Conservation (phyloP, 2,113 vertebrate species). For the Sinosuthora webbiana region DNA sequence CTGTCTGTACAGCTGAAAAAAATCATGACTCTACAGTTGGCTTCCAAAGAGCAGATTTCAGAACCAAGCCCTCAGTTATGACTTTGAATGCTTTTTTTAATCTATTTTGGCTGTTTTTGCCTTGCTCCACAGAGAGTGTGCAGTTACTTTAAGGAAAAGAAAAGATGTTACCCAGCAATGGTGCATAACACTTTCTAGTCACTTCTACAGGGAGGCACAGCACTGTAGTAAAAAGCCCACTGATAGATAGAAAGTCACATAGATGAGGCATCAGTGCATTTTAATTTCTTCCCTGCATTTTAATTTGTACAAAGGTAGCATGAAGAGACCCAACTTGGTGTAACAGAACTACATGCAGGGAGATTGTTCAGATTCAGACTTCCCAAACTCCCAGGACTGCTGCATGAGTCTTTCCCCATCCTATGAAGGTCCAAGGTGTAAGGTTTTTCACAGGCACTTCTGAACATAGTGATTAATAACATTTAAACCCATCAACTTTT, state of each 20-base stretch:
- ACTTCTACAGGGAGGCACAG: neutral
- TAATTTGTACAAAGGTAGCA: neutral
- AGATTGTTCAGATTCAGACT: neutral
- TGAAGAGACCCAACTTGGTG: neutral
- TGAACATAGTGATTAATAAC: neutral
- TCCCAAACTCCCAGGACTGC: neutral
- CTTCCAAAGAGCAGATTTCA: neutral
- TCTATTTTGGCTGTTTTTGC: neutral
- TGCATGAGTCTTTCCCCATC: neutral
- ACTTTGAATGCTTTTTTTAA: neutral
- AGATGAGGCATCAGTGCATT: neutral
- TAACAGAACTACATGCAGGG: neutral
- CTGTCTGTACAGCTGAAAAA: neutral
- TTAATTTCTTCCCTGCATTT: neutral
- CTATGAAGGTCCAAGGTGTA: neutral
- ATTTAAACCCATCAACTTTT: neutral
- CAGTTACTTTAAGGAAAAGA: neutral
- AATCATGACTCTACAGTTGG: neutral
- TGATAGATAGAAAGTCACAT: neutral
- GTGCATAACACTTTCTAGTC: neutral
- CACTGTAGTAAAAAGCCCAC: neutral
- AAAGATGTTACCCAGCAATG: neutral
- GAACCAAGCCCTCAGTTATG: neutral
- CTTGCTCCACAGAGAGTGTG: neutral
- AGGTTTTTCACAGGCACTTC: neutral